phyloP scores from a whole-genome alignment of 2,888 invertebrate genomes.

The Orchestes rusci region DNA sequence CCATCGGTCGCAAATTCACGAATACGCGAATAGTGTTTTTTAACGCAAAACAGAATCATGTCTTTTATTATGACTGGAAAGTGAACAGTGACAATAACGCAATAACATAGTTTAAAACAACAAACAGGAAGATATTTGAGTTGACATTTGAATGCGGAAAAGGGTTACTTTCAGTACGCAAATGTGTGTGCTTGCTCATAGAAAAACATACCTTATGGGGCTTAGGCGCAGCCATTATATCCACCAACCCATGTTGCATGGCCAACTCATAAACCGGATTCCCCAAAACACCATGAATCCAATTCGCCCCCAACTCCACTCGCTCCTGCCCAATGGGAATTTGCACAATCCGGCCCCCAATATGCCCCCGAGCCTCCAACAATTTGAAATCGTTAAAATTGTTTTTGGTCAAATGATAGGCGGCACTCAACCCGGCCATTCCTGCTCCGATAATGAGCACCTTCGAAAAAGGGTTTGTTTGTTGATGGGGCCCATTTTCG shows the following conservation, averaged over 20 bases:
- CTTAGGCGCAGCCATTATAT: constrained; percentile 77
- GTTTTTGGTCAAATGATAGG: constrained; percentile 73
- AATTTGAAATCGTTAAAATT: constrained; percentile 72
- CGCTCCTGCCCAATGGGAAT: constrained; percentile 59
- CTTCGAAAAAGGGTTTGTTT: constrained; percentile 51
- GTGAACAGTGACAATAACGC: no score
- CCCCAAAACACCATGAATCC: constrained; percentile 87
- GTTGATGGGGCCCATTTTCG: no score
- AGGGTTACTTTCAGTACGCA: no score
- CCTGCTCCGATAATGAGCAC: constrained; percentile 80
- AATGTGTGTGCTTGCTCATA: no score
- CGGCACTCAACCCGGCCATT: constrained; percentile 78
- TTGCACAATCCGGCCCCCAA: constrained; percentile 72
- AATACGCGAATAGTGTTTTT: no score
- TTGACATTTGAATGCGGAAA: no score
- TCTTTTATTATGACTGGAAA: no score
- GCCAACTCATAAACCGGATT: constrained; percentile 86
- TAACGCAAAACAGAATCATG: no score
- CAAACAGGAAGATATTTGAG: no score
- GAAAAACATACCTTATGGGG: constrained; percentile 69
- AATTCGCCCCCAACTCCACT: constrained; percentile 85
- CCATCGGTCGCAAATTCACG: no score
- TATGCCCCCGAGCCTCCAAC: constrained; percentile 70
- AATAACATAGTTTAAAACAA: no score
- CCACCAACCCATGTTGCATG: constrained; percentile 74